Evolutionary conservation across 2,888 invertebrate genomes (phyloP).

Genomic region (Drosophila parthenogenetica): DNA sequence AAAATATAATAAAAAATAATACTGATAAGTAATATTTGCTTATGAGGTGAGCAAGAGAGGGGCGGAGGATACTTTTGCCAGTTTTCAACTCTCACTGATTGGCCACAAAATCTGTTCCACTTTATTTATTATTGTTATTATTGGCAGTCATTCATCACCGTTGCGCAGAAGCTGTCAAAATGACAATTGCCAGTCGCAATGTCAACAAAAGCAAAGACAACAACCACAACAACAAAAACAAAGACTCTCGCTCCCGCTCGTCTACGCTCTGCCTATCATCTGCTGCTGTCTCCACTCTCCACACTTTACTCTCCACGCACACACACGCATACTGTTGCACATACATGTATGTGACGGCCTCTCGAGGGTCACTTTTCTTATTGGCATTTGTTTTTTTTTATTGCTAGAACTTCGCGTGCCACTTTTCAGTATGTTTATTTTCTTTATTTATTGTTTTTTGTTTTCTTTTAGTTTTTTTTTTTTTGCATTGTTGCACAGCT

Average conservation of each 20-base stretch:
- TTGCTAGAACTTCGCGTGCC: conserved; percentile 49
- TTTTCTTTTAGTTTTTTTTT: conserved; percentile 9
- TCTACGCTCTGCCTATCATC: not conserved
- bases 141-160: conserved; percentile 42
- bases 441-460: conserved; percentile 14
- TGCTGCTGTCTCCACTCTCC: conserved; percentile 14
- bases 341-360: conserved; percentile 11
- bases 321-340: not conserved
- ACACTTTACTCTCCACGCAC: conserved; percentile 1
- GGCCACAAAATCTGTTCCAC: conserved; percentile 51
- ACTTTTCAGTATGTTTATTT: conserved; percentile 40
- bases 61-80: not conserved
- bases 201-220: conserved; percentile 42
- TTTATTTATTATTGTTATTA: conserved; percentile 40
- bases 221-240: conserved; percentile 23
- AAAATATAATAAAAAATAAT: conserved; percentile 4
- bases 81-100: conserved; percentile 44
- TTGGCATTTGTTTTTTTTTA: conserved; percentile 31
- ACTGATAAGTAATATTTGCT: not conserved
- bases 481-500: conserved; percentile 29
- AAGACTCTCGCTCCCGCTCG: conserved; percentile 4
- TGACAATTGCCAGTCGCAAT: conserved; percentile 52
- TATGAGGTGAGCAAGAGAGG: not conserved
- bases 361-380: conserved; percentile 43
- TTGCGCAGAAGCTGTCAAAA: conserved; percentile 51